Base-by-base conservation (phyloP, 2,888 invertebrate genomes). In the Noctua fimbriata region DNA sequence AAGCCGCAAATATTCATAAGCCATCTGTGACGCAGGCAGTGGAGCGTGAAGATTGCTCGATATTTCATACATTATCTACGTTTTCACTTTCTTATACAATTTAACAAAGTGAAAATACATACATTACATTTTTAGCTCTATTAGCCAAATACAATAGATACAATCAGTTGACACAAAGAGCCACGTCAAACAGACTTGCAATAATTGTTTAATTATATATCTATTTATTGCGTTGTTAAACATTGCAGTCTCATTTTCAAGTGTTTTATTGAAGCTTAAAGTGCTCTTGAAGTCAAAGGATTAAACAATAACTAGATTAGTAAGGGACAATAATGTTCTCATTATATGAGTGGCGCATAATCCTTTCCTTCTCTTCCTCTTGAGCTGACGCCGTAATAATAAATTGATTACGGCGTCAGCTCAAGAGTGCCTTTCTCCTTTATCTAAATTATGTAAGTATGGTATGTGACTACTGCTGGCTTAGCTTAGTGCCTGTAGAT, bases 11-110 rank as follows among this genome's bases (percentile, higher is more conserved):
- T 84, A 76, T 85, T 84, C 72, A 60, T 69, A 87, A 79, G 84
- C 28, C 36, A 74, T 86, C 67, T 73, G 28, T 73, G 47, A 79
- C 41, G 73, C 36, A 49, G 71, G 67, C 74, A 49, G 58, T 84
- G 77, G 21, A 84, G 81, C 87, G 87, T 87, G 67, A 84, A 86
- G 66, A 84, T 78, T 78, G 77, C 32, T 86, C 55, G 80, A 87
- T 84, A 77, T 87, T 84, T 84, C 67, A 81, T 72, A 69, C 75
- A 74, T 73, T 71, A 81, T 32, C 16, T 73, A 49, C 60, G 76
- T 80, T 85, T 87, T 85, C 84, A 80, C 84, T 79, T 58, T 44
- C n/a, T 79, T 66, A 69, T n/a, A 85, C 80, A 82, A 82, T 73
- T 82, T 49, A 60, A 44, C 69, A 58, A 69, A 73, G 73, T 73